Conservation (phyloP, 2,888 invertebrate genomes). For the Andrena haemorrhoa region DNA sequence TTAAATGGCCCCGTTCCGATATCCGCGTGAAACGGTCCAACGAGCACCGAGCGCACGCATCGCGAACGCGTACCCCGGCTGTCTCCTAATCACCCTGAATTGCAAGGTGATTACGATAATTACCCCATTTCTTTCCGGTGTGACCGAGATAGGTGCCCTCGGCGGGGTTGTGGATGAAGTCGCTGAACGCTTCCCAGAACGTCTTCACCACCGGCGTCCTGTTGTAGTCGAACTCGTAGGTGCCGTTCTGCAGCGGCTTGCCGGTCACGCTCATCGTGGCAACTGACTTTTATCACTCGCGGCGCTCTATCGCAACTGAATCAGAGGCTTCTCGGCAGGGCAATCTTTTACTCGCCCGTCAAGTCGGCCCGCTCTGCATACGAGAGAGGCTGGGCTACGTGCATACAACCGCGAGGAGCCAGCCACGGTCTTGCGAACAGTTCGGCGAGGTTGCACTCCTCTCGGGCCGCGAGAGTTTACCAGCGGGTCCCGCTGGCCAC, state of each 20-base stretch:
- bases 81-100: background rate
- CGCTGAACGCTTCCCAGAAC: conserved; percentile 77
- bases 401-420: background rate
- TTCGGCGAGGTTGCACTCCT: conserved; percentile 25
- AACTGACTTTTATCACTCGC: background rate
- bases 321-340: background rate
- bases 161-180: conserved; percentile 86
- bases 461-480: conserved; percentile 37
- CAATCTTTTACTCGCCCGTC: background rate
- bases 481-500: background rate
- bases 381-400: background rate
- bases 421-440: background rate
- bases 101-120: conserved; percentile 9
- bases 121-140: conserved; percentile 89
- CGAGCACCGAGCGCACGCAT: background rate
- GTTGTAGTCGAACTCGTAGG: conserved; percentile 77
- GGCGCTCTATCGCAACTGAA: background rate
- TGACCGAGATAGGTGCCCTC: conserved; percentile 88
- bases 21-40: background rate
- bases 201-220: conserved; percentile 75
- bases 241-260: conserved; percentile 72
- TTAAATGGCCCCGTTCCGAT: background rate
- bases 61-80: background rate
- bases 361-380: background rate
- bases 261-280: conserved; percentile 72